Base-by-base conservation (phyloP, 1,140 invertebrate genomes). In the Helicoverpa armigera region DNA sequence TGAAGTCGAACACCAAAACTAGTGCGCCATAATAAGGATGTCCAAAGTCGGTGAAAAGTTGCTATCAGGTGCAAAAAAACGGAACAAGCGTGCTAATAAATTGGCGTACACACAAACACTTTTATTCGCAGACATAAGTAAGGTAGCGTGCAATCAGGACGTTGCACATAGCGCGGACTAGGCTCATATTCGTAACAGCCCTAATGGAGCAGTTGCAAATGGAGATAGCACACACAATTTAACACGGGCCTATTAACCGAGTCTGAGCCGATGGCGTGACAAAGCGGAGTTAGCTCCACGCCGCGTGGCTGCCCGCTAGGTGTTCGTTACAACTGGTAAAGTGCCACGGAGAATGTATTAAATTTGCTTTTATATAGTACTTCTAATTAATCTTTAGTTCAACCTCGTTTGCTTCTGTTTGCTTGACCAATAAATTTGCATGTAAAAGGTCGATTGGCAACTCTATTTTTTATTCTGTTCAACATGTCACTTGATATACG, bases 201-300 rank as follows among this genome's bases (percentile, higher is more conserved):
- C 70, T 85, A 85, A 78, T 63, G 75, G 77, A 79, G 72, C 65
- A 51, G 74, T 87, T 81, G 84, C 81, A 83, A 90, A 91, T 90
- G 83, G 83, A 92, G 90, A 92, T 91, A 92, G 86, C 84, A 90
- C 88, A 91, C 86, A 91, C 90, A 90, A 91, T 93, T 92, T 90
- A 93, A 89, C 89, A 92, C 87, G 86, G 61, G 82, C 79, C 83
- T 89, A 89, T 89, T 89, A 88, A 82, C 80, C 80, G 82, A 83
- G 83, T 81, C 81, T 67, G 78, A 83, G 85, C 84, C 74, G 73
- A 31, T 61, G 61, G 65, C 74, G 79, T 91, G 87, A 91, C 92
- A 91, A 91, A 90, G 92, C 84, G 87, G 82, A 85, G 90, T 92
- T 94, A 92, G 84, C 83, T 70, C 63, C 63, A 67, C 83, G 74